Base-by-base conservation (phyloP, 2,797 vertebrate genomes). In the Lateolabrax maculatus region DNA sequence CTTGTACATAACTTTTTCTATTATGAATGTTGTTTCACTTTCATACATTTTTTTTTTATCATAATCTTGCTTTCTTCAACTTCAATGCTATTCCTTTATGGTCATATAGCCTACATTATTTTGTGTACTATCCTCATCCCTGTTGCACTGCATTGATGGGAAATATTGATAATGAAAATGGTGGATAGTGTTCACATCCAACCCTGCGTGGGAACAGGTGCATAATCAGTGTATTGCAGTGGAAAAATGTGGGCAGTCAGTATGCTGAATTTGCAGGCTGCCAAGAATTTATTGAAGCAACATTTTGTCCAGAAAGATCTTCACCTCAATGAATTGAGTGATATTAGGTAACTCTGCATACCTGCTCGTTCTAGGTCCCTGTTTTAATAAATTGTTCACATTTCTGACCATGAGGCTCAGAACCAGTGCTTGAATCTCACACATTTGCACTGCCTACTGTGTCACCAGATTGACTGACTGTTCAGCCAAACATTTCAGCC, bases 401-500 rank as follows among this genome's bases (percentile, higher is more conserved):
- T 71, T 66, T 51, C 9, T 41, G 9, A 46, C 39, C 27, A n/a
- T 58, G 5, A 75, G 23, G n/a, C 51, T 27, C 36, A 34, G 13
- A 62, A 10, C 1, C 27, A 27, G 43, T 29, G 7, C 16, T 46
- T 39, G 19, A 66, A 36, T 65, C 34, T 0, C n/a, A 71, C 1
- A 8, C 2, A 16, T 58, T 21, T 48, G 11, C 44, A n/a, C 49
- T 8, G 7, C 1, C 1, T n/a, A 18, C 44, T 52, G 8, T 60
- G 31, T 27, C 5, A 36, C 53, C 23, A 56, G 69, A 58, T 23
- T 75, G 36, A 15, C 62, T 51, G 21, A 34, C 4, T n/a, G n/a
- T 25, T 61, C 27, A 56, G 19, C 43, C 6, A 56, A 66, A 1
- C 52, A 31, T 79, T 65, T 78, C 41, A 27, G 16, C 27, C 29